phyloP scores from a whole-genome alignment of 2,797 vertebrate genomes.

The Ibycter americanus region DNA sequence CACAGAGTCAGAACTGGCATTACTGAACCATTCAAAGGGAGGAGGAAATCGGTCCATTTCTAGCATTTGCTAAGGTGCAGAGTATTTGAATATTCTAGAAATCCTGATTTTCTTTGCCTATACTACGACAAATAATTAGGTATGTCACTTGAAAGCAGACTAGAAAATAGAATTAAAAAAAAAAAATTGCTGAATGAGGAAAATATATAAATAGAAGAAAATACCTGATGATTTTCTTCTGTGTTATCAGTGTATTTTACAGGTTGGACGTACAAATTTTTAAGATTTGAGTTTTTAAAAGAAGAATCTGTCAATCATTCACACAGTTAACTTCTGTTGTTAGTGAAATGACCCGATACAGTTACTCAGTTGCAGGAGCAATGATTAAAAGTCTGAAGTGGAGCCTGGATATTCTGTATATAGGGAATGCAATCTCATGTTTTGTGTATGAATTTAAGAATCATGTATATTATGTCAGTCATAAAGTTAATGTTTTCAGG shows the following conservation, averaged over 20 bases:
- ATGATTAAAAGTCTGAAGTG: neutral
- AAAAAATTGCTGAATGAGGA: neutral
- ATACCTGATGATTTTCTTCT: neutral
- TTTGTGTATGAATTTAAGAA: neutral
- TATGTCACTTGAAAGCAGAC: neutral
- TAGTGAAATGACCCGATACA: neutral
- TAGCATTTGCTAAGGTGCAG: neutral
- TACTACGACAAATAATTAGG: neutral
- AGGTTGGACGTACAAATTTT: neutral
- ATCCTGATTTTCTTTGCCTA: neutral
- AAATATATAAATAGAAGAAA: neutral
- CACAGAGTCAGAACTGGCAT: neutral
- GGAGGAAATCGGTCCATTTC: neutral
- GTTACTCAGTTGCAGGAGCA: neutral
- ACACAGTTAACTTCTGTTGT: neutral
- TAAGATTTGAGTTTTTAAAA: neutral
- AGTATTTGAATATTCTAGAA: neutral
- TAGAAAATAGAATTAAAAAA: neutral
- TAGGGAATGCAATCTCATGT: neutral
- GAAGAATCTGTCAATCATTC: neutral
- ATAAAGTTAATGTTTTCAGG: neutral
- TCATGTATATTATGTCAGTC: neutral
- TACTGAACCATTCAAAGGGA: neutral
- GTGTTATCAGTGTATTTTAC: neutral
- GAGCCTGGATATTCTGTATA: neutral